A percentile compares a stretch with the other conserved stretches of the same genome.
These are phyloP conservation scores for Hirundo rustica DNA, from an alignment of 2,797 vertebrate species.

Conservation along the genomic window DNA sequence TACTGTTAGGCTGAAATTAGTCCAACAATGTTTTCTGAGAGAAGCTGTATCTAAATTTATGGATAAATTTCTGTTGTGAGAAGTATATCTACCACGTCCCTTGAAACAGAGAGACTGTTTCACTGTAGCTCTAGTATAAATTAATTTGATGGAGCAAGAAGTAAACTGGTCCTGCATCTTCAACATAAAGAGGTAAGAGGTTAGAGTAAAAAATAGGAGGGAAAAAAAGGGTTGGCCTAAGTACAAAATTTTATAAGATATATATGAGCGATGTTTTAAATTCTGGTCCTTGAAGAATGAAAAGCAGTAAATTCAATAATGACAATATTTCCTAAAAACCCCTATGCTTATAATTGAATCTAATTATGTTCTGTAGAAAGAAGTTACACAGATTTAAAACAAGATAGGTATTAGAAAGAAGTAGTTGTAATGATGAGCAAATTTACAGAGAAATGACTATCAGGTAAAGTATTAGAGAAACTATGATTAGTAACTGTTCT, in stretches of 20 bases:
- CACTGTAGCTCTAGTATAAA: neutral
- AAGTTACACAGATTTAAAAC: neutral
- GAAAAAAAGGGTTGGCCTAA: neutral
- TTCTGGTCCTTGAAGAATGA: neutral
- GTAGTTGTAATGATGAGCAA: neutral
- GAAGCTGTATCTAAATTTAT: neutral
- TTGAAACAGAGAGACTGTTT: neutral
- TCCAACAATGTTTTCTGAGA: neutral
- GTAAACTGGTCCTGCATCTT: neutral
- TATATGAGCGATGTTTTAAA: neutral
- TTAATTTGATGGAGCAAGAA: neutral
- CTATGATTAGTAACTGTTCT: neutral
- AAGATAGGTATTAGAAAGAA: neutral
- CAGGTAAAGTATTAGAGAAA: neutral
- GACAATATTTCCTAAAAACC: neutral
- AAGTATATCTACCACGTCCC: neutral
- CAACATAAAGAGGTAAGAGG: neutral
- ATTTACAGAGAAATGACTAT: neutral
- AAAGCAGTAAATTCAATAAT: slow-evolving; percentile 32
- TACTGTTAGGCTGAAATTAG: neutral
- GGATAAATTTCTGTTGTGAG: neutral
- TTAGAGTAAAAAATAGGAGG: neutral
- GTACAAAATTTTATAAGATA: neutral
- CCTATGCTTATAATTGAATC: neutral
- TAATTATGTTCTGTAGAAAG: neutral